Percentiles rank a stretch among this genome's conserved stretches.
phyloP scores from a whole-genome alignment of 2,797 vertebrate species.

The Amphiprion clarkii region DNA sequence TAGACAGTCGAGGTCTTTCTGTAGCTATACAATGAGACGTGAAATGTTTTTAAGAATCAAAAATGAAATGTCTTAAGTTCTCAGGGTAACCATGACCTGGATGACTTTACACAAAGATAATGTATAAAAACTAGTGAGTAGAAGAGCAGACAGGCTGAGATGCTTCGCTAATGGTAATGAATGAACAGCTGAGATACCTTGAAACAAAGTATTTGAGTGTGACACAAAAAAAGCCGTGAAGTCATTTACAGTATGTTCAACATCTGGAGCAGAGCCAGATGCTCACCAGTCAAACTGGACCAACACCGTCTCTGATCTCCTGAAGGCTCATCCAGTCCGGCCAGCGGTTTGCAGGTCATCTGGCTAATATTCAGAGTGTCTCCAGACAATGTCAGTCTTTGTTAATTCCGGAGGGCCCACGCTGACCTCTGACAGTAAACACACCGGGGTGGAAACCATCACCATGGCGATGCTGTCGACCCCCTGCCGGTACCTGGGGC shows the following conservation, averaged over 20 bases:
- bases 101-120: too few relatives aligned
- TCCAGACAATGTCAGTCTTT: constrained; percentile 72
- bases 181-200: not conserved
- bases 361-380: constrained; percentile 57
- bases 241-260: constrained; percentile 10
- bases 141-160: too few relatives aligned
- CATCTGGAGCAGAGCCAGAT: constrained; percentile 29
- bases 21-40: too few relatives aligned
- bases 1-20: too few relatives aligned
- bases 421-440: constrained; percentile 81
- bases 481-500: constrained; percentile 70
- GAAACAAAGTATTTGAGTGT: not conserved
- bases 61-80: too few relatives aligned
- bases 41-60: too few relatives aligned
- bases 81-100: too few relatives aligned
- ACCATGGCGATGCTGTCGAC: constrained; percentile 67
- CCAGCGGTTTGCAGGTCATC: constrained; percentile 54
- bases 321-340: too few relatives aligned
- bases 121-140: too few relatives aligned
- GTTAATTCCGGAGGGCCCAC: constrained; percentile 62
- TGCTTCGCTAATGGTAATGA: not conserved
- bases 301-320: constrained; percentile 14
- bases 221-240: not conserved
- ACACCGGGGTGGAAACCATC: constrained; percentile 74
- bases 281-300: constrained; percentile 33